Evolutionary conservation across 2,113 vertebrate genomes (phyloP).

Genomic region (Deroptyus accipitrinus): DNA sequence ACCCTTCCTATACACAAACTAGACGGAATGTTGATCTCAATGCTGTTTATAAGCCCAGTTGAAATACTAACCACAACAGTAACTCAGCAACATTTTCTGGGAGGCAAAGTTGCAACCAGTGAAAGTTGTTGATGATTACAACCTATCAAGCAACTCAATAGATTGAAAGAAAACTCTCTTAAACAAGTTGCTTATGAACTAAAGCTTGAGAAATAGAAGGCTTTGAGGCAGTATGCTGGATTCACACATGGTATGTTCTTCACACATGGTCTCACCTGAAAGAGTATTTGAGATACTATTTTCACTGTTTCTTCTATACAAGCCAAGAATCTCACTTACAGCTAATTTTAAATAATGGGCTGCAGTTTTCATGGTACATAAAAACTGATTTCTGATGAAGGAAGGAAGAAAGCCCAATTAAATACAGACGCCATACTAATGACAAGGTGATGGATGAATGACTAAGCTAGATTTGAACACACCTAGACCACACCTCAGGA

Average conservation of each 20-base stretch:
- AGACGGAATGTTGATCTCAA: not conserved
- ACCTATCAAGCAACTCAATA: not conserved
- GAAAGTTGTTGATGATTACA: not conserved
- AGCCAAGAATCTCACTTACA: constrained; percentile 18
- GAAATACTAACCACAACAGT: not conserved
- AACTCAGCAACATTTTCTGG: not conserved
- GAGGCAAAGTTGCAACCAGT: not conserved
- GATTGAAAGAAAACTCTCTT: not conserved
- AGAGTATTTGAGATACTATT: not conserved
- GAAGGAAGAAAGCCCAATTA: constrained; percentile 61
- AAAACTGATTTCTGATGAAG: constrained; percentile 57
- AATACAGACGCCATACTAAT: constrained; percentile 67
- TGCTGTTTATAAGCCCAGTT: not conserved
- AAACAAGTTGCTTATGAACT: not conserved
- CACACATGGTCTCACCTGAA: not conserved
- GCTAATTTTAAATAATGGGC: constrained; percentile 33
- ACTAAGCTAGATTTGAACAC: constrained; percentile 56
- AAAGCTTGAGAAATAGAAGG: not conserved
- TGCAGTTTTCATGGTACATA: constrained; percentile 35
- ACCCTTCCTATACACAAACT: not conserved
- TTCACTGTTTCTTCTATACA: constrained; percentile 22
- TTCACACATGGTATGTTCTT: not conserved
- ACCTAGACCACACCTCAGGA: constrained; percentile 55
- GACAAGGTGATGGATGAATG: constrained; percentile 47
- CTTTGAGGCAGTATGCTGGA: not conserved